Conservation (phyloP, 2,113 vertebrate genomes). For the Raja brachyura region DNA sequence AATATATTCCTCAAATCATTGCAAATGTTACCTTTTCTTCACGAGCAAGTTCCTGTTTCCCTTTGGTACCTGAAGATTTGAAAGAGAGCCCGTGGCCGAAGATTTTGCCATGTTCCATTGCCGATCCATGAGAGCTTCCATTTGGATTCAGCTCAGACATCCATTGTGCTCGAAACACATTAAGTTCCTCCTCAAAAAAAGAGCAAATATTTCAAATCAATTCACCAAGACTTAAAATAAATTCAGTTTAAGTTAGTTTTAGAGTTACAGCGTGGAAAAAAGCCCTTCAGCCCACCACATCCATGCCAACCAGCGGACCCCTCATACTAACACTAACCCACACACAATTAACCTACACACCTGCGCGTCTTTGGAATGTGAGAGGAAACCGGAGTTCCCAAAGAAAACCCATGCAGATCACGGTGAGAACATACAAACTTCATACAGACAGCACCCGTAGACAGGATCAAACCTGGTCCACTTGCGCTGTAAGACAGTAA, state of each 20-base stretch:
- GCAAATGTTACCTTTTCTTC: slow-evolving; percentile 74
- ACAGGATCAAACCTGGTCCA: no score
- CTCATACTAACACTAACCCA: no score
- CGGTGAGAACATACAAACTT: no score
- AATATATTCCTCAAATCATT: not conserved
- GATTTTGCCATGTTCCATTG: slow-evolving; percentile 51
- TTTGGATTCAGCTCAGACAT: slow-evolving; percentile 89
- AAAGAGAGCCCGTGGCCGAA: slow-evolving; percentile 53
- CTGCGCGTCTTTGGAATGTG: no score
- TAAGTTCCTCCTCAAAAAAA: slow-evolving; percentile 74
- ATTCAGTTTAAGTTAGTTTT: not conserved
- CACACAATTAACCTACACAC: no score
- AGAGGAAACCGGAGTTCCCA: no score
- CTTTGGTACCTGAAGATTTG: slow-evolving; percentile 64
- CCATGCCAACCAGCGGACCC: no score
- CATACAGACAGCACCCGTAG: no score
- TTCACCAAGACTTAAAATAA: not conserved
- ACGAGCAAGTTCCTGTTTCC: slow-evolving; percentile 72
- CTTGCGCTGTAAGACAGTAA: no score
- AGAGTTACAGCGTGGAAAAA: no score
- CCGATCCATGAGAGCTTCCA: slow-evolving; percentile 55
- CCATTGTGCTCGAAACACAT: slow-evolving; percentile 88
- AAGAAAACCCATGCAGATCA: no score
- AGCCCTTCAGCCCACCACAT: no score
- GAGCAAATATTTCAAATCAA: not conserved